Conservation (phyloP, 64 coral and sea anemone species). For the Dendrophyllia cribrosa region DNA sequence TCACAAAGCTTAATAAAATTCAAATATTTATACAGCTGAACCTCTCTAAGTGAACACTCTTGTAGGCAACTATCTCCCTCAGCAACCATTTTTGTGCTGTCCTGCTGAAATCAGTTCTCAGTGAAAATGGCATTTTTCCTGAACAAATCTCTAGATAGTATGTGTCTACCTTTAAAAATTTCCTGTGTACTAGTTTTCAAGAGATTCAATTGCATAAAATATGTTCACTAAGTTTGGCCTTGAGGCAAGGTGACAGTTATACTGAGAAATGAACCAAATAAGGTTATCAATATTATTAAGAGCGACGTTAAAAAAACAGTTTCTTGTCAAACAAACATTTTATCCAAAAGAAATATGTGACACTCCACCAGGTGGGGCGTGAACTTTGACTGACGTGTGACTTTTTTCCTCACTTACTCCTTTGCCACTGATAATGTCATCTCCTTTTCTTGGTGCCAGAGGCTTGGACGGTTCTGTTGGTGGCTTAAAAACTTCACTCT, state of each 20-base stretch:
- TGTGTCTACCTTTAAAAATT: background rate
- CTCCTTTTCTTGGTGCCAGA: conserved; percentile 50
- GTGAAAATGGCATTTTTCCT: too few species aligned
- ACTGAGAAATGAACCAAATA: background rate
- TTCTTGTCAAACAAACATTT: background rate
- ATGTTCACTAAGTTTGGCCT: too few species aligned
- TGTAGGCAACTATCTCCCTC: too few species aligned
- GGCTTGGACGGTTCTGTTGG: conserved; percentile 26
- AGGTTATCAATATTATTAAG: background rate
- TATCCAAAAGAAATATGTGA: conserved; percentile 87
- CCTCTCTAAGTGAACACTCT: background rate
- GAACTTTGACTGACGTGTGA: conserved; percentile 81
- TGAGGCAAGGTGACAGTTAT: too few species aligned
- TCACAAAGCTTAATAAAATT: too few species aligned
- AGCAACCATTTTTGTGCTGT: too few species aligned
- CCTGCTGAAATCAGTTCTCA: too few species aligned
- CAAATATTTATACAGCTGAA: too few species aligned
- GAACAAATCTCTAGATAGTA: background rate
- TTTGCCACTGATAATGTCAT: conserved; percentile 42
- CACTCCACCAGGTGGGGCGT: conserved; percentile 83
- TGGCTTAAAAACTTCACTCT: conserved; percentile 53
- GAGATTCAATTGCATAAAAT: background rate
- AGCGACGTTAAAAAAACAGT: background rate
- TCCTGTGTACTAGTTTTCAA: background rate
- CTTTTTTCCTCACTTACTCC: conserved; percentile 41